These are phyloP conservation scores for Microplitis mediator DNA, from an alignment of 1,140 invertebrate genomes.

Conservation along the genomic window DNA sequence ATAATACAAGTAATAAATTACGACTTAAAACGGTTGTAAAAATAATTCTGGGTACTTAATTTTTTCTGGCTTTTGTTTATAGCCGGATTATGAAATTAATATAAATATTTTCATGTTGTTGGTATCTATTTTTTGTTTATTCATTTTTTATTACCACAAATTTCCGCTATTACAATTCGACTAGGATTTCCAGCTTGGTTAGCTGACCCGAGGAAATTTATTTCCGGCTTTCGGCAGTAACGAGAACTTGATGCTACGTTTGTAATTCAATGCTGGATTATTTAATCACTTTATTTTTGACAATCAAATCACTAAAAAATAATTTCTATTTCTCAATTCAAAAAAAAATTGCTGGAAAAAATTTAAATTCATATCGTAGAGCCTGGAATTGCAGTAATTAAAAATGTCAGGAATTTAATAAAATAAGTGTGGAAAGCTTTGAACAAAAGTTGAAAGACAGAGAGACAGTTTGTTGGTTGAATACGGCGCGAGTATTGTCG, in stretches of 20 bases:
- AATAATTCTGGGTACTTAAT: too few species aligned
- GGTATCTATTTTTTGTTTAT: neutral
- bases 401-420: too few species aligned
- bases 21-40: too few species aligned
- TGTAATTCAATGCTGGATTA: constrained; percentile 50
- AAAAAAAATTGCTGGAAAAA: neutral
- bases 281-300: constrained; percentile 38
- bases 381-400: too few species aligned
- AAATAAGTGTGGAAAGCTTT: too few species aligned
- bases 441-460: too few species aligned
- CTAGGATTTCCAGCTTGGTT: constrained; percentile 24
- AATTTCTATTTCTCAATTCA: neutral
- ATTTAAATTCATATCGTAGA: neutral
- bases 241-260: constrained; percentile 39
- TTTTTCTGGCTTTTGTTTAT: too few species aligned
- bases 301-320: neutral
- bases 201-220: constrained; percentile 33
- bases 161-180: constrained; percentile 11
- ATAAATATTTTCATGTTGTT: neutral
- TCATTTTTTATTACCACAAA: neutral
- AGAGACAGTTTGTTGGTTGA: too few species aligned
- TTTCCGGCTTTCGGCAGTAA: constrained; percentile 15
- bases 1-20: too few species aligned
- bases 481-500: too few species aligned
- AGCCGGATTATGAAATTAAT: too few species aligned